Conservation (phyloP, 23 tunicate species). For the Botrylloides violaceus region DNA sequence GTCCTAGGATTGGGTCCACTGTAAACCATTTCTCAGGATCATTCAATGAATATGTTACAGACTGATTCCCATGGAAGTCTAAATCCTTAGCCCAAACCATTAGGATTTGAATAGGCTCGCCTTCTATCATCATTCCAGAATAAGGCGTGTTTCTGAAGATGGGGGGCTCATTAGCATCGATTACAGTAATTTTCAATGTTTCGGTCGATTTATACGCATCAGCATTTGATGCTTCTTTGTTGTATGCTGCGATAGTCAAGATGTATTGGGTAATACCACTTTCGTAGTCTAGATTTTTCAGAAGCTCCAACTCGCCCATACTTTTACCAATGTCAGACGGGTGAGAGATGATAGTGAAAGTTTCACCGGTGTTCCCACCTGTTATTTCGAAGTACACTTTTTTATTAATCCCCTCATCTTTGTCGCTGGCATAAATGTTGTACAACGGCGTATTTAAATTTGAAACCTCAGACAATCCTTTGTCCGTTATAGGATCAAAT, state of each 20-base stretch:
- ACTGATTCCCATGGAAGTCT: conserved; percentile 66
- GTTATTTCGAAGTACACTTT: conserved; percentile 38
- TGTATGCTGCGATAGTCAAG: conserved; percentile 33
- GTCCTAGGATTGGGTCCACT: conserved; percentile 28
- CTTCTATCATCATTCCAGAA: background rate
- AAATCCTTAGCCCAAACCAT: conserved; percentile 38
- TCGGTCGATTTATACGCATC: background rate
- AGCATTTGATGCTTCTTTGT: conserved; percentile 41
- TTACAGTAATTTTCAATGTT: conserved; percentile 23
- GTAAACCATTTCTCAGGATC: conserved; percentile 60
- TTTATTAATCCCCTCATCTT: conserved; percentile 49
- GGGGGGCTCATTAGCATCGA: conserved; percentile 83
- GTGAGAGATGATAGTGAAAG: conserved; percentile 24
- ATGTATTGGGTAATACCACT: conserved; percentile 13
- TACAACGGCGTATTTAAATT: background rate
- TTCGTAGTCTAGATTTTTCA: conserved; percentile 60
- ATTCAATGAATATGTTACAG: conserved; percentile 21
- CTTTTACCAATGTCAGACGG: conserved; percentile 35
- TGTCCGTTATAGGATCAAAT: conserved; percentile 6
- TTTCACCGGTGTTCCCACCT: conserved; percentile 33
- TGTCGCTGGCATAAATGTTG: conserved; percentile 39
- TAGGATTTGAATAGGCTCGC: conserved; percentile 6
- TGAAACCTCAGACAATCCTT: conserved; percentile 36
- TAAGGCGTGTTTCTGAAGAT: conserved; percentile 45
- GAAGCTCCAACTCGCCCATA: conserved; percentile 32